phyloP scores from a whole-genome alignment of 2,888 invertebrate species.

The Chirona hameri region DNA sequence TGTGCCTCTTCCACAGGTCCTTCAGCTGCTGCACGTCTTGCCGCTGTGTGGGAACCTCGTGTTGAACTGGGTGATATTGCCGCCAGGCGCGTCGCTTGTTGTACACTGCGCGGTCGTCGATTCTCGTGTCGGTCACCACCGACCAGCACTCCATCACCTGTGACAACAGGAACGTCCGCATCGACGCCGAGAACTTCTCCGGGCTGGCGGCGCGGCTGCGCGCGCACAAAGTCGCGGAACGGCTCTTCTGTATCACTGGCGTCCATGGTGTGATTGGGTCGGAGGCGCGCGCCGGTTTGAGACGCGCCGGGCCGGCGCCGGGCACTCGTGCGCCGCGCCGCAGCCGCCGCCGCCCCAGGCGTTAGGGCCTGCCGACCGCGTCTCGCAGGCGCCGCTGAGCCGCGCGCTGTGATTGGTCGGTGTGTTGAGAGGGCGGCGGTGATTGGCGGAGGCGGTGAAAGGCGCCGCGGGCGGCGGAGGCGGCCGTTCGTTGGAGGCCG shows the following conservation, averaged over 20 bases:
- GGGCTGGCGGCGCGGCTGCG: not conserved
- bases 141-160: not conserved
- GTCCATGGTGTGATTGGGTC: slow-evolving; percentile 3
- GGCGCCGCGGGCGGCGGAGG: slow-evolving; percentile 5
- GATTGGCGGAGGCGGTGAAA: not conserved
- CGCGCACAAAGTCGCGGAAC: not conserved
- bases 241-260: not conserved
- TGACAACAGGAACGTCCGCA: slow-evolving; percentile 3
- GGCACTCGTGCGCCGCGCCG: not conserved
- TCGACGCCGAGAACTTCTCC: slow-evolving; percentile 7
- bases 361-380: slow-evolving; percentile 6
- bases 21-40: slow-evolving; percentile 27
- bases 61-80: not conserved
- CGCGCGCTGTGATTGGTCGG: not conserved
- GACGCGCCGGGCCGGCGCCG: not conserved
- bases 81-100: not conserved
- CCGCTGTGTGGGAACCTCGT: not conserved
- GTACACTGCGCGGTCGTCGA: slow-evolving; percentile 24
- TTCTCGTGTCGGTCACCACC: not conserved
- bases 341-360: slow-evolving; percentile 4
- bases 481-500: not conserved
- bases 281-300: no score
- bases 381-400: not conserved
- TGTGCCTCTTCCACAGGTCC: slow-evolving; percentile 24
- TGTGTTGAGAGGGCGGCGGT: not conserved